A percentile compares a stretch with the other conserved stretches of the same genome.
Evolutionary conservation across 2,113 vertebrate genomes (phyloP).

Genomic region (Hydropotes inermis): DNA sequence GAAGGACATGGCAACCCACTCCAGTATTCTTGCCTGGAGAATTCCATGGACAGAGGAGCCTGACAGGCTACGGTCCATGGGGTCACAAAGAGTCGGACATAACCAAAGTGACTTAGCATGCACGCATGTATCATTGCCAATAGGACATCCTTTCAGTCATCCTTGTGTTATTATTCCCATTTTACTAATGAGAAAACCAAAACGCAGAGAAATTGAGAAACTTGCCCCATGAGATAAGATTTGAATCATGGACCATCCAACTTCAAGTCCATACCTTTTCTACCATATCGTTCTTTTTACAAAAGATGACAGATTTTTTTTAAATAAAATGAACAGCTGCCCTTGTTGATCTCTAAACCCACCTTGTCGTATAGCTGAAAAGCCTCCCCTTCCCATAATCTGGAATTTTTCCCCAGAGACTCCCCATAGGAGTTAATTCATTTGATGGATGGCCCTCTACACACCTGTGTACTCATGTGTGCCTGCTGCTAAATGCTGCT

Average conservation of each 20-base stretch:
- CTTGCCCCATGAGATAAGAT: not conserved
- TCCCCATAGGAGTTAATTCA: not conserved
- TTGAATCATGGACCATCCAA: not conserved
- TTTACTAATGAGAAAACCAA: not conserved
- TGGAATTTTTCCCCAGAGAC: not conserved
- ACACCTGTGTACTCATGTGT: not conserved
- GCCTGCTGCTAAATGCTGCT: not conserved
- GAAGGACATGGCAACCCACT: not conserved
- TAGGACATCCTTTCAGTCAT: not conserved
- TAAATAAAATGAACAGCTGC: not conserved
- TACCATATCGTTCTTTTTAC: not conserved
- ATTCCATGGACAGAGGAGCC: not conserved
- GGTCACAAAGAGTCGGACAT: not conserved
- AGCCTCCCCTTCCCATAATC: not conserved
- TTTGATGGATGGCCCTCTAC: not conserved
- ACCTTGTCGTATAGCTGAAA: not conserved
- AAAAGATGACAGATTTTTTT: not conserved
- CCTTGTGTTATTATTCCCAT: not conserved
- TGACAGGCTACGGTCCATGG: not conserved
- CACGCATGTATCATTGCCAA: fast-evolving
- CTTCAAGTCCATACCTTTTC: not conserved
- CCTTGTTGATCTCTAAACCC: not conserved
- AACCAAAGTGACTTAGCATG: not conserved
- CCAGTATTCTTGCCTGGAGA: not conserved
- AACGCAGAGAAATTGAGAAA: not conserved